A percentile compares a stretch with the other conserved stretches of the same genome.
These are phyloP conservation scores for Calameuta idolon DNA, from an alignment of 2,888 invertebrate species.

Conservation along the genomic window DNA sequence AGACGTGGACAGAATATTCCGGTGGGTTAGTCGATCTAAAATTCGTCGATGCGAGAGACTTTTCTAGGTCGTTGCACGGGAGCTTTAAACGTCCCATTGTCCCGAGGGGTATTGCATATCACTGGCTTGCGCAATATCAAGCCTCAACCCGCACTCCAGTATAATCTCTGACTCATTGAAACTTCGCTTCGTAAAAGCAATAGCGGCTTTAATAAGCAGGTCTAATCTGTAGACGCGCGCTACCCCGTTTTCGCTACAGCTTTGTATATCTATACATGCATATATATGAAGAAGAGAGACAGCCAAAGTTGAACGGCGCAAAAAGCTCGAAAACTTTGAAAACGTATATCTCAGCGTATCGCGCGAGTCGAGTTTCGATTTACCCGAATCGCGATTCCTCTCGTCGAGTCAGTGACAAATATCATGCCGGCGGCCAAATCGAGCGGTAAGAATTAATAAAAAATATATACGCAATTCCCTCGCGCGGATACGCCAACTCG, in stretches of 20 bases:
- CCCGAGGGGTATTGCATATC: slow-evolving; percentile 26
- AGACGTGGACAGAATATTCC: neutral
- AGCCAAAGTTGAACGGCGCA: slow-evolving; percentile 13
- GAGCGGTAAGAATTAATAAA: neutral
- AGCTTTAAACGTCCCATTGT: slow-evolving; percentile 55
- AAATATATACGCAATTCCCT: neutral
- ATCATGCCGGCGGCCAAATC: neutral
- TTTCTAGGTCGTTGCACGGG: neutral
- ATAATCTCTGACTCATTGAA: slow-evolving; percentile 61
- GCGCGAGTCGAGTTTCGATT: slow-evolving; percentile 27
- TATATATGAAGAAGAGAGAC: neutral
- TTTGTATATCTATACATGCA: neutral
- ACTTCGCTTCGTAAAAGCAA: slow-evolving; percentile 53
- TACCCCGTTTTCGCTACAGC: neutral
- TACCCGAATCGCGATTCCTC: slow-evolving; percentile 19
- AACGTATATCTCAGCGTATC: slow-evolving; percentile 37
- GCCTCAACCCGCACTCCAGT: slow-evolving; percentile 44
- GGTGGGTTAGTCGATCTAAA: neutral
- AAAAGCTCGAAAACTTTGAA: slow-evolving; percentile 46
- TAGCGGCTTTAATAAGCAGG: slow-evolving; percentile 51
- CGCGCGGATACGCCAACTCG: neutral
- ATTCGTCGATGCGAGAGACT: neutral
- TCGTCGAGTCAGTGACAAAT: neutral
- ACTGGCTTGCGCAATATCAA: slow-evolving; percentile 48
- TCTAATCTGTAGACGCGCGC: slow-evolving; percentile 47